These are phyloP conservation scores for Pentamera pediparva DNA, from an alignment of 53 echinoderm and acorn worm genomes.

Conservation along the genomic window DNA sequence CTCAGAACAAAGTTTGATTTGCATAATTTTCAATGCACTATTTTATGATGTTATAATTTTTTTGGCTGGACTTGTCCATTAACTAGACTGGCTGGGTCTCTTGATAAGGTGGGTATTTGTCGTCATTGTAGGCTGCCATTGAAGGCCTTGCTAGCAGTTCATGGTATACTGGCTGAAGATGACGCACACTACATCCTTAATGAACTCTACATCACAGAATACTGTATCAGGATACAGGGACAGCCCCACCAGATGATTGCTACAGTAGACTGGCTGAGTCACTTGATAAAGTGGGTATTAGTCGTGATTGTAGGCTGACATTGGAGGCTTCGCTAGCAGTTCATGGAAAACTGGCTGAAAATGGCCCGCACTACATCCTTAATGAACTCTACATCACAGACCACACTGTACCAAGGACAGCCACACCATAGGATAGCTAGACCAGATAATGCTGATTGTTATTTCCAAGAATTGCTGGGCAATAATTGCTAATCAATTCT, in stretches of 20 bases:
- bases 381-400: conserved; percentile 98
- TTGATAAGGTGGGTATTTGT: too few relatives aligned
- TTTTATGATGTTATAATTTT: too few relatives aligned
- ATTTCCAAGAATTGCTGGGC: too few relatives aligned
- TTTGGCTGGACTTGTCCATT: too few relatives aligned
- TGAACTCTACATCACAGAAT: conserved; percentile 96
- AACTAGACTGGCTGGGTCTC: too few relatives aligned
- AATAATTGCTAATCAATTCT: too few relatives aligned
- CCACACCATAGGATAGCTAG: not conserved
- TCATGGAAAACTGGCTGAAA: conserved; percentile 48
- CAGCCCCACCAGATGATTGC: not conserved
- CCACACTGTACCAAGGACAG: conserved; percentile 49
- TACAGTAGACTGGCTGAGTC: not conserved
- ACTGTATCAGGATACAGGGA: conserved; percentile 48
- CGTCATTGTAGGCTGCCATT: conserved; percentile 62
- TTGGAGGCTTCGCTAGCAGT: conserved; percentile 75
- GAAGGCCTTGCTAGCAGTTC: conserved; percentile 74
- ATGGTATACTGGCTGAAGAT: conserved; percentile 53
- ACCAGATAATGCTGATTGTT: too few relatives aligned
- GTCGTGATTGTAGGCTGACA: conserved; percentile 60
- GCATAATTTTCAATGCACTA: too few relatives aligned
- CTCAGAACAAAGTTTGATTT: too few relatives aligned
- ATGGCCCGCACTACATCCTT: conserved; percentile 90
- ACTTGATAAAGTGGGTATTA: conserved; percentile 7
- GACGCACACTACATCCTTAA: conserved; percentile 94